Evolutionary conservation across 2,797 vertebrate genomes (phyloP), one percentile per base, ranked within the genome.

Genomic region (Apogon talboti): DNA sequence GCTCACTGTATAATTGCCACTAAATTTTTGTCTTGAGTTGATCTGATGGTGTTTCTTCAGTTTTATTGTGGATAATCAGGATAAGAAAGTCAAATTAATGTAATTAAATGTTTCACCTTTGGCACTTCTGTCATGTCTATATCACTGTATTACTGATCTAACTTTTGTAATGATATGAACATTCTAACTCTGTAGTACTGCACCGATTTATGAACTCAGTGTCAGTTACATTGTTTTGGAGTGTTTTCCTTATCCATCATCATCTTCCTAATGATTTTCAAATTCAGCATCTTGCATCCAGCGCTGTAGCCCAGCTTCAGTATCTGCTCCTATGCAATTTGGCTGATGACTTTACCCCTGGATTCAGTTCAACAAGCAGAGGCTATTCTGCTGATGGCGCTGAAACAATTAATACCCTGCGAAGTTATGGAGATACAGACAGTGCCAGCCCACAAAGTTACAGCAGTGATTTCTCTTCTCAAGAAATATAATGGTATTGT

Each of bases 371-470:
- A 92, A 92, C 84, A 82, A 87, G 86, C 88, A 76, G 77, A 69
- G 83, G 78, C 87, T 66, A 74, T 91, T 92, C 85, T 91, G 91
- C 92, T 93, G 92, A 93, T 82, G 76, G 86, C 42, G 67, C 79
- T 87, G 85, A 92, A 93, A 92, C 90, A 91, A 91, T 91, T 89
- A 92, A 92, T 92, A 88, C 85, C 73, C 85, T 84, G 88, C 89
- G 86, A 91, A 92, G 87, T 90, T 91, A 91, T 89, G 89, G 89
- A 84, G 81, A 84, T 52, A 71, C 67, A 80, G 82, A 86, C 87
- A 54, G 79, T 76, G 80, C 81, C 86, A 87, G 74, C 75, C 55
- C 66, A 70, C 37, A 54, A 54, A 46, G 65, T 68, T 56, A 61
- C 62, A 73, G 51, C 71, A 48, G 52, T 68, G 58, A 74, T 68